phyloP scores from a whole-genome alignment of 2,797 vertebrate species.

The Chiropotes sagulatus region DNA sequence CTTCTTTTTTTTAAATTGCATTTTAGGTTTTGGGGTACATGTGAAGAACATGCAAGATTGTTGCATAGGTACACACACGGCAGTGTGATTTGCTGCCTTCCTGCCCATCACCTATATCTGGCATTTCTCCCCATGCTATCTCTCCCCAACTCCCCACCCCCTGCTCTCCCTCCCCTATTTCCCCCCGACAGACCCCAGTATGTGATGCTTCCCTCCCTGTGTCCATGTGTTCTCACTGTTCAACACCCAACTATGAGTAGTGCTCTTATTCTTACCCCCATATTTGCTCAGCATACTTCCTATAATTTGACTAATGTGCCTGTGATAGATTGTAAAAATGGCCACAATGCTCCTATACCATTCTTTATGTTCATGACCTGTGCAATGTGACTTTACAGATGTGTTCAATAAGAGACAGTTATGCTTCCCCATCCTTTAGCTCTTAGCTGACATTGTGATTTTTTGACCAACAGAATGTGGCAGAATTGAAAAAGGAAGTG shows the following conservation, averaged over 20 bases:
- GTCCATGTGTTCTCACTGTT: too few relatives aligned
- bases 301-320: rapidly evolving
- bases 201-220: too few relatives aligned
- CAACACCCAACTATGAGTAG: too few relatives aligned
- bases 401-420: background rate
- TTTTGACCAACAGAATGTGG: background rate
- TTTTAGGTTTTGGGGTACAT: too few relatives aligned
- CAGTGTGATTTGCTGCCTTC: too few relatives aligned
- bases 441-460: background rate
- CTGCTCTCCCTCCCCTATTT: too few relatives aligned
- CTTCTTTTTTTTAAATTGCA: background rate
- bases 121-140: too few relatives aligned
- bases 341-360: background rate
- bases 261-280: background rate
- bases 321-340: background rate
- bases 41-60: too few relatives aligned
- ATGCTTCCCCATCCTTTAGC: background rate
- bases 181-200: too few relatives aligned
- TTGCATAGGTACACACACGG: too few relatives aligned
- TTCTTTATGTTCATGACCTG: background rate
- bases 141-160: too few relatives aligned
- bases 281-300: background rate
- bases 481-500: background rate
- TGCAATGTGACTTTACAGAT: background rate
- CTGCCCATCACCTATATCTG: too few relatives aligned